Percentiles rank a stretch among this genome's conserved stretches.
These are phyloP conservation scores for Xiphydria camelus DNA, from an alignment of 2,888 invertebrate species.

Conservation along the genomic window DNA sequence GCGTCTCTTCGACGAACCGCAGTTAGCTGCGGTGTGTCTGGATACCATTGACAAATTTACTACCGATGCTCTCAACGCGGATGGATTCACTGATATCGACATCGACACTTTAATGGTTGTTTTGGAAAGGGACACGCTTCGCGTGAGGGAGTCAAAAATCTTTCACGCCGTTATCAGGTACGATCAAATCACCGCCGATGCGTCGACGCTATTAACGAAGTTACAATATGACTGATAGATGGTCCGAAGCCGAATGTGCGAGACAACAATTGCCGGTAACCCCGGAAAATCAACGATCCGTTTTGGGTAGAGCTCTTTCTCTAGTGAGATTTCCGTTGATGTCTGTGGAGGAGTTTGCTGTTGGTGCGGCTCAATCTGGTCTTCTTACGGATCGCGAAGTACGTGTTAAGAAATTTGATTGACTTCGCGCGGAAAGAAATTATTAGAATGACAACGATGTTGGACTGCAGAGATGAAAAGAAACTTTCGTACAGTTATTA, in stretches of 20 bases:
- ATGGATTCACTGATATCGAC: conserved; percentile 82
- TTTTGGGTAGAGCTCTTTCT: conserved; percentile 71
- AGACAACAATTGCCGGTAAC: conserved; percentile 68
- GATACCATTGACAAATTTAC: conserved; percentile 85
- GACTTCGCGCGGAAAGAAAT: no score
- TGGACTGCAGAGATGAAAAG: no score
- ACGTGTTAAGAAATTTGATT: no score
- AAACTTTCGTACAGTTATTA: no score
- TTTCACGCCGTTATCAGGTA: conserved; percentile 72
- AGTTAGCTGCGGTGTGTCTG: conserved; percentile 77
- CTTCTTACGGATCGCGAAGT: conserved; percentile 73
- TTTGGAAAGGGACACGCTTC: conserved; percentile 75
- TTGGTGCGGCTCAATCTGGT: conserved; percentile 75
- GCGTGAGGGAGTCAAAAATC: conserved; percentile 77
- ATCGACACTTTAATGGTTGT: conserved; percentile 77
- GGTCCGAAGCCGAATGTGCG: conserved; percentile 76
- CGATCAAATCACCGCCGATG: no score
- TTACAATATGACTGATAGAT: conserved; percentile 53
- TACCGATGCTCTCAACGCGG: conserved; percentile 76
- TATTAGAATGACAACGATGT: no score
- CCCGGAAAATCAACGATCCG: conserved; percentile 70
- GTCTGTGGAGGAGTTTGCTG: conserved; percentile 84
- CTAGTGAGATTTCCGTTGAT: conserved; percentile 81
- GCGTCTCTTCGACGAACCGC: conserved; percentile 79
- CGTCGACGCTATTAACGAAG: neutral